Conservation (phyloP, 2,113 vertebrate genomes). For the Peromyscus leucopus region DNA sequence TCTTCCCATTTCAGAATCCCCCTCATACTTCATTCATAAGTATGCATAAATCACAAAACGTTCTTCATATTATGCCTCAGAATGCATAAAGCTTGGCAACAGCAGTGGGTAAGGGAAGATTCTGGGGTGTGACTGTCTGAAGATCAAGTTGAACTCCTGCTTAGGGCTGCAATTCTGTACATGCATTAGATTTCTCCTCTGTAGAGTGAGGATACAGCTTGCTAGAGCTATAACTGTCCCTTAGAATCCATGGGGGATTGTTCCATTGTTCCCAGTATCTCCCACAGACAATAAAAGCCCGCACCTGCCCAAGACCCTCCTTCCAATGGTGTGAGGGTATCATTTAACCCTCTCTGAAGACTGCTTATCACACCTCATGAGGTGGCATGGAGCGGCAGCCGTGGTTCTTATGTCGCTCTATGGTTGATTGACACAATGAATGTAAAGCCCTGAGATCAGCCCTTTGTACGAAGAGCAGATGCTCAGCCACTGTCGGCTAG, state of each 20-base stretch:
- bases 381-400: neutral
- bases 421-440: neutral
- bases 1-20: constrained; percentile 29
- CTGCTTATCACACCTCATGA: neutral
- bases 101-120: neutral
- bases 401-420: neutral
- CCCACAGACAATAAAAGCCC: neutral
- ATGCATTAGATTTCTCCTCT: neutral
- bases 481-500: neutral
- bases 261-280: neutral
- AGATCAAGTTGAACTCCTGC: neutral
- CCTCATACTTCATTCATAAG: neutral
- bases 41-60: neutral
- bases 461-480: neutral
- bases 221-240: neutral
- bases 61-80: neutral
- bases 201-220: neutral
- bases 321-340: neutral
- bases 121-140: neutral
- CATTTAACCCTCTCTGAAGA: neutral
- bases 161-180: neutral
- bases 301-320: neutral
- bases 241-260: too few relatives aligned
- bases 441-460: neutral
- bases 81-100: neutral